Base-by-base conservation (phyloP, 2,113 vertebrate genomes). In the Seriola rivoliana region DNA sequence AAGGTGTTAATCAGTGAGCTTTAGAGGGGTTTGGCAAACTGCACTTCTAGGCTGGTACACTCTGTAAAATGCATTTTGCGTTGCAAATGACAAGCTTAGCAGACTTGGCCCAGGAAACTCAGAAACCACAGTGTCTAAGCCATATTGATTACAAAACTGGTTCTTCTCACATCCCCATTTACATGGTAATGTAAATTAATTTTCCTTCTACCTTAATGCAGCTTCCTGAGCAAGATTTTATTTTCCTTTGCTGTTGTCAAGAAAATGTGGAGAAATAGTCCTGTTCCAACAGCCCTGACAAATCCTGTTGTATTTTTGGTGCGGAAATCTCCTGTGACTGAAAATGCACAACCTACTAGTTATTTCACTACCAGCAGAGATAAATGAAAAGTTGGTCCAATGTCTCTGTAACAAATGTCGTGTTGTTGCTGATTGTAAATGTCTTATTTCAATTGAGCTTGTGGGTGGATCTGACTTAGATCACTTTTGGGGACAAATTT, bases 371-470 rank as follows among this genome's bases (percentile, higher is more conserved):
- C 63, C 38, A 62, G 46, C 42, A 32, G 11, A 60, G 44, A 16
- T 11, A 19, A 25, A 48, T 66, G 46, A 66, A 79, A 73, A 66
- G 34, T 64, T 67, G 14, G 48, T 50, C n/a, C n/a, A 66, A 62
- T 34, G 40, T 13, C 19, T 38, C 19, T 23, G 16, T 46, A 19
- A 58, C 73, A 38, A 52, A 58, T 25, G 44, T n/a, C 38, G 42
- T 64, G 64, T 67, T 46, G 73, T 48, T 68, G 55, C 55, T 32
- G 38, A 80, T 71, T 68, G 34, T 32, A 62, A 76, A 76, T 44
- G 34, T 84, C 59, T 74, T 74, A 46, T 58, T 81, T 76, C 78
- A 71, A 71, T 36, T 42, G 62, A 17, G 38, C 6, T 4, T 36
- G 34, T 36, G 34, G 34, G 34, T 36, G 34, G 34, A 36, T 6